Evolutionary conservation across 2,797 vertebrate species (phyloP).

Genomic region (Acanthornis magna): DNA sequence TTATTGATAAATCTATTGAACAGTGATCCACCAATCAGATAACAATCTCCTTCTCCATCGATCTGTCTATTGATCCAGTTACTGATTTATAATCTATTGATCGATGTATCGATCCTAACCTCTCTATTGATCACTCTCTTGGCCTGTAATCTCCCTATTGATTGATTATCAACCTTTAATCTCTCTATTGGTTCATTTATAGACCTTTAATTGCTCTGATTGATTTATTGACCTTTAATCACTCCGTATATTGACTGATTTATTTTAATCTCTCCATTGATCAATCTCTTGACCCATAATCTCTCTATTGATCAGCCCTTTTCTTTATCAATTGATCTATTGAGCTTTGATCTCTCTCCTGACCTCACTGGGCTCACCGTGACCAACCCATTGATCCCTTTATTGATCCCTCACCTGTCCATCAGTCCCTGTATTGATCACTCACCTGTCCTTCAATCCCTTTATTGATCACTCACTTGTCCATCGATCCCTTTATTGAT

Average conservation of each 20-base stretch:
- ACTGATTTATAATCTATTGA: not conserved
- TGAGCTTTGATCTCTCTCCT: not conserved
- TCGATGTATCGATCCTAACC: not conserved
- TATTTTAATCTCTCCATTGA: fast-evolving
- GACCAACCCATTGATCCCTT: no score
- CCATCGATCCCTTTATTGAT: not conserved
- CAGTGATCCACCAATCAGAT: not conserved
- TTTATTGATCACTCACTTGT: not conserved
- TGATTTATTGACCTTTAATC: not conserved
- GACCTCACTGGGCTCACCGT: not conserved
- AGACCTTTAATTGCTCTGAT: not conserved
- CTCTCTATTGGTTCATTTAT: no score
- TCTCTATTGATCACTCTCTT: not conserved
- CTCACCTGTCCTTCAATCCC: no score
- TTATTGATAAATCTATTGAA: not conserved
- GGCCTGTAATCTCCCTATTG: no score
- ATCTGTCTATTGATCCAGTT: not conserved
- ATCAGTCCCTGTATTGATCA: no score
- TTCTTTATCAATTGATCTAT: fast-evolving
- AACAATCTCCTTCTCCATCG: not conserved
- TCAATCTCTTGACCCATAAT: fast-evolving
- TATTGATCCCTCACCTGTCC: no score
- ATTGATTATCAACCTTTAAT: not conserved
- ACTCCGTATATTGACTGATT: fast-evolving
- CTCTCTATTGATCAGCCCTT: not conserved